Conservation (phyloP, 2,888 invertebrate species). For the Conomelus anceps region DNA sequence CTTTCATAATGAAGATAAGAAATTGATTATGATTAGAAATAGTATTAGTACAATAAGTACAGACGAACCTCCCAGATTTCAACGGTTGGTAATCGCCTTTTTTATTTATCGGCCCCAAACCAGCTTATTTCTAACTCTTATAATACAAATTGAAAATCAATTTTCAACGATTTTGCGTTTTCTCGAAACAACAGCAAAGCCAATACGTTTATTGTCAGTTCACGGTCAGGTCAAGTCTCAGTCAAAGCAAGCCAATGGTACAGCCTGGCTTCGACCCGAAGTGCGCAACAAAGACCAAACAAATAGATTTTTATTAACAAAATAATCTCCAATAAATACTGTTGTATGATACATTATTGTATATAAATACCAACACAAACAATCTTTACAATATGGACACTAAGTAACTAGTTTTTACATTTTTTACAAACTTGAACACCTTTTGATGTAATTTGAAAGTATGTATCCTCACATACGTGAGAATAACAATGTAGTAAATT, state of each 20-base stretch:
- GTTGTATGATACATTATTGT: constrained; percentile 7
- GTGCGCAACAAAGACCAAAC: constrained; percentile 16
- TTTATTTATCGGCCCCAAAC: constrained; percentile 37
- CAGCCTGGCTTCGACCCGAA: not conserved
- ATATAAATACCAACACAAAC: not conserved
- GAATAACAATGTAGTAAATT: not conserved
- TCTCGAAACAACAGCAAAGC: constrained; percentile 6
- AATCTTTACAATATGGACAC: not conserved
- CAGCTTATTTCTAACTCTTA: constrained; percentile 34
- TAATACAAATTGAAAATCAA: constrained; percentile 22
- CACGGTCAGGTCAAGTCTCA: constrained; percentile 29
- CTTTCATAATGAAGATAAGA: constrained; percentile 25
- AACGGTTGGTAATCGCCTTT: constrained; percentile 26
- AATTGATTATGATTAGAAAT: constrained; percentile 24
- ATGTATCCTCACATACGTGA: not conserved
- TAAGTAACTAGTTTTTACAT: not conserved
- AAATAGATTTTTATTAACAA: constrained; percentile 12
- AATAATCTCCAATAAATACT: constrained; percentile 7
- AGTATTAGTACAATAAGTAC: constrained; percentile 26
- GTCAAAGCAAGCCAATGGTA: not conserved
- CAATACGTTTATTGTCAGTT: constrained; percentile 31
- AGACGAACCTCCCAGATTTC: constrained; percentile 32
- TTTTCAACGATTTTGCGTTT: constrained; percentile 16
- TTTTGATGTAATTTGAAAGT: not conserved
- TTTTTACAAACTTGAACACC: not conserved